These are phyloP conservation scores for Meghimatium bilineatum DNA, from an alignment of 2,888 invertebrate species.

Conservation along the genomic window DNA sequence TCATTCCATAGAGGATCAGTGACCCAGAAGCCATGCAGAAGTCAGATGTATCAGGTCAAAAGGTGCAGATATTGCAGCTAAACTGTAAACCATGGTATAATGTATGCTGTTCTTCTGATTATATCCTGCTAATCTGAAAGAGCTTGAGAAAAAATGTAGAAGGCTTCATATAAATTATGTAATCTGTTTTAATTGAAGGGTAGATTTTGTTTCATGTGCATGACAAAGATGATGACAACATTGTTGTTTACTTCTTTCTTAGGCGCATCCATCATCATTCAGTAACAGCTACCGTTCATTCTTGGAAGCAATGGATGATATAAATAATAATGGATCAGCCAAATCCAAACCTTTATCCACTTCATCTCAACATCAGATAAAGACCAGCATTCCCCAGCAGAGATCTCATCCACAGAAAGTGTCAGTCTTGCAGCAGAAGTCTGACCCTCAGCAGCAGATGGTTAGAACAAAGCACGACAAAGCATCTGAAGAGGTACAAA, in stretches of 20 bases:
- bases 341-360: neutral
- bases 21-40: no score
- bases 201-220: neutral
- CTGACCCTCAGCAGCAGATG: conserved; percentile 7
- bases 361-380: neutral
- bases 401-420: conserved; percentile 32
- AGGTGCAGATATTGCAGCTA: no score
- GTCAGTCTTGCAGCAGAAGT: conserved; percentile 33
- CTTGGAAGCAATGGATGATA: conserved; percentile 1
- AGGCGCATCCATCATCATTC: neutral
- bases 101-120: no score
- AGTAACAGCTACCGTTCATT: neutral
- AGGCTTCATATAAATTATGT: no score
- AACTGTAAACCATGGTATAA: no score
- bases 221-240: neutral
- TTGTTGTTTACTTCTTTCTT: neutral
- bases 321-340: neutral
- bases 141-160: no score
- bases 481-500: neutral
- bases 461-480: neutral
- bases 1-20: no score
- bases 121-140: no score
- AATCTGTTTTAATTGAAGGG: no score
- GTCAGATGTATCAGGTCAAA: no score
- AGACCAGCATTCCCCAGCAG: conserved; percentile 25